These are phyloP conservation scores for Thamnophis sirtalis DNA, from an alignment of 2,113 vertebrate genomes.

Conservation along the genomic window DNA sequence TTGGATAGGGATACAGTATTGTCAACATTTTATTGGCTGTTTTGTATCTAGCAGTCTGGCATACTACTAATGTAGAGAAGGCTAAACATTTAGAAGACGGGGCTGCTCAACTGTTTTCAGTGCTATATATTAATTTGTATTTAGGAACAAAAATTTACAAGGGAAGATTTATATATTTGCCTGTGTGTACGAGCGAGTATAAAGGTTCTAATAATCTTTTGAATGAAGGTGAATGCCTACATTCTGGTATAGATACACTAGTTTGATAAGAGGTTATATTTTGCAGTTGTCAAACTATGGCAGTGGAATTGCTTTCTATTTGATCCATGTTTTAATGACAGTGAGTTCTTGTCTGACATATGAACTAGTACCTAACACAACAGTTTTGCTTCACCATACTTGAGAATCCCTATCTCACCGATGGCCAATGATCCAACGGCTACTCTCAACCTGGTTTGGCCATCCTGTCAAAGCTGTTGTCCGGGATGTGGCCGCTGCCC, in stretches of 20 bases:
- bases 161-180: no score
- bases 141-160: not conserved
- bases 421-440: no score
- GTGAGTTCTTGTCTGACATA: not conserved
- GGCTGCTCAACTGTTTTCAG: not conserved
- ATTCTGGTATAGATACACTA: not conserved
- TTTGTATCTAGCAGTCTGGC: not conserved
- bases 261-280: not conserved
- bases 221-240: not conserved
- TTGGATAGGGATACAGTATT: not conserved
- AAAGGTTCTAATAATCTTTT: not conserved
- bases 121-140: not conserved
- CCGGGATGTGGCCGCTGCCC: no score
- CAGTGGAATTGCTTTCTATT: not conserved
- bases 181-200: not conserved
- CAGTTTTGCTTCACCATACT: not conserved
- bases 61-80: not conserved
- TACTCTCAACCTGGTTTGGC: no score
- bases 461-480: no score
- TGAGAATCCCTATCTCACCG: no score
- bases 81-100: not conserved
- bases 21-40: not conserved
- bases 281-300: not conserved
- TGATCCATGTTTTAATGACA: not conserved
- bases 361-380: not conserved